Evolutionary conservation across 1,140 invertebrate species (phyloP).

Genomic region (Atopsyche davidsoni): DNA sequence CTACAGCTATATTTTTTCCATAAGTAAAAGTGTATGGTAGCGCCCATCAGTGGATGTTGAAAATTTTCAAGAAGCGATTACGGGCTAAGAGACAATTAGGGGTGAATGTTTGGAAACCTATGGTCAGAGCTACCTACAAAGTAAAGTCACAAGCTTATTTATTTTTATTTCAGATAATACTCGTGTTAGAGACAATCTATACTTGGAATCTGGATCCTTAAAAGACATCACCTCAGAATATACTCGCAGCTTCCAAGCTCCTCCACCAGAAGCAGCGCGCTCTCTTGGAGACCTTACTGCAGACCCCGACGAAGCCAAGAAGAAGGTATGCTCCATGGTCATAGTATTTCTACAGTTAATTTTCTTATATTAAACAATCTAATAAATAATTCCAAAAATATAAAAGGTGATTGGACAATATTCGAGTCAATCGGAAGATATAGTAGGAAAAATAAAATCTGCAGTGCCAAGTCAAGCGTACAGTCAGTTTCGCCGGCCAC

Average conservation of each 20-base stretch:
- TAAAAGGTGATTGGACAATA: conserved; percentile 13
- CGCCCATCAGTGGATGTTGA: too few relatives aligned
- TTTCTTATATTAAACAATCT: too few relatives aligned
- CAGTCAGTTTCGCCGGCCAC: background rate
- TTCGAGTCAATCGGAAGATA: conserved; percentile 25
- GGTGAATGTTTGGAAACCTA: too few relatives aligned
- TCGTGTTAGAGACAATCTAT: conserved; percentile 19
- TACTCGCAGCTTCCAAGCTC: conserved; percentile 28
- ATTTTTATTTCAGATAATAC: conserved; percentile 13
- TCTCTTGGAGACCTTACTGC: conserved; percentile 23
- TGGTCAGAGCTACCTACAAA: too few relatives aligned
- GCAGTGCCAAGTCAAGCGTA: background rate
- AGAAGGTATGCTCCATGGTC: conserved; percentile 4
- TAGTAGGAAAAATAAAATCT: conserved; percentile 18
- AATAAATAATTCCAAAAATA: background rate
- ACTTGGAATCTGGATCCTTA: conserved; percentile 32
- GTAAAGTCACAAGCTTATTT: too few relatives aligned
- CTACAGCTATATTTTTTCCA: too few relatives aligned
- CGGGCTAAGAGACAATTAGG: too few relatives aligned
- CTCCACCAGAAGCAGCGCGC: conserved; percentile 14
- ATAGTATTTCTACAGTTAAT: too few relatives aligned
- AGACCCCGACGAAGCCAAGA: conserved; percentile 15
- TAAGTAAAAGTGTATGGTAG: too few relatives aligned
- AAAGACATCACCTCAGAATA: conserved; percentile 36
- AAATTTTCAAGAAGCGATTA: too few relatives aligned